Conservation (phyloP, 2,113 vertebrate species). For the Toxostoma redivivum region DNA sequence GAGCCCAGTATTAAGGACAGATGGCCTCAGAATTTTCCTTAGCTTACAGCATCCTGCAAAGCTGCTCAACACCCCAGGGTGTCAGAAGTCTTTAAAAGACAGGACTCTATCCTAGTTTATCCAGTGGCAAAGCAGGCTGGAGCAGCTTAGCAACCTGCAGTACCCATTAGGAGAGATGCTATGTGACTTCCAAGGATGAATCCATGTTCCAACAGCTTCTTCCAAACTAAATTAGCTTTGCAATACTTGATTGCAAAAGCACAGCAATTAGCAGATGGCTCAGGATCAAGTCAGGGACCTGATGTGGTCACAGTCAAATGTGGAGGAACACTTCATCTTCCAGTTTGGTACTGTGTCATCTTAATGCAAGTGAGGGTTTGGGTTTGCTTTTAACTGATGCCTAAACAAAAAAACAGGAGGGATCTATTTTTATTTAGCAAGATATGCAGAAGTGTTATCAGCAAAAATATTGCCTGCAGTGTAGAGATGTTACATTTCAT, state of each 20-base stretch:
- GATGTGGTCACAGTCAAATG: not conserved
- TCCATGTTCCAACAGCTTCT: slow-evolving; percentile 24
- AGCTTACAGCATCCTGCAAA: not conserved
- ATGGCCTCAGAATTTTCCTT: not conserved
- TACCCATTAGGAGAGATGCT: not conserved
- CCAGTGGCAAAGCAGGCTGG: not conserved
- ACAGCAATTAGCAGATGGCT: slow-evolving; percentile 53
- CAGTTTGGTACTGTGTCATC: not conserved
- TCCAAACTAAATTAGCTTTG: slow-evolving; percentile 43
- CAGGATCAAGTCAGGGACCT: slow-evolving; percentile 17
- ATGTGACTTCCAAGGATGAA: slow-evolving; percentile 10
- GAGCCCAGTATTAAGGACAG: not conserved
- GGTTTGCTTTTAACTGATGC: slow-evolving; percentile 7
- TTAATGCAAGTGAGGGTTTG: not conserved
- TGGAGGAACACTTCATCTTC: not conserved
- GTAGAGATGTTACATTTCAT: slow-evolving; percentile 54
- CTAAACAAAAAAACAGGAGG: not conserved
- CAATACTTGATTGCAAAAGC: slow-evolving; percentile 16
- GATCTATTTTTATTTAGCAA: slow-evolving; percentile 49
- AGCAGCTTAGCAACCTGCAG: not conserved
- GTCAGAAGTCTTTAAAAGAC: not conserved
- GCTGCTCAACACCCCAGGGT: not conserved
- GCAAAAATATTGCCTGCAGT: slow-evolving; percentile 57
- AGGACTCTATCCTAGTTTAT: not conserved
- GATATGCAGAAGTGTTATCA: slow-evolving; percentile 9